A percentile compares a stretch with the other conserved stretches of the same genome.
These are phyloP conservation scores for Carcina quercana DNA, from an alignment of 2,888 invertebrate genomes.

Conservation along the genomic window DNA sequence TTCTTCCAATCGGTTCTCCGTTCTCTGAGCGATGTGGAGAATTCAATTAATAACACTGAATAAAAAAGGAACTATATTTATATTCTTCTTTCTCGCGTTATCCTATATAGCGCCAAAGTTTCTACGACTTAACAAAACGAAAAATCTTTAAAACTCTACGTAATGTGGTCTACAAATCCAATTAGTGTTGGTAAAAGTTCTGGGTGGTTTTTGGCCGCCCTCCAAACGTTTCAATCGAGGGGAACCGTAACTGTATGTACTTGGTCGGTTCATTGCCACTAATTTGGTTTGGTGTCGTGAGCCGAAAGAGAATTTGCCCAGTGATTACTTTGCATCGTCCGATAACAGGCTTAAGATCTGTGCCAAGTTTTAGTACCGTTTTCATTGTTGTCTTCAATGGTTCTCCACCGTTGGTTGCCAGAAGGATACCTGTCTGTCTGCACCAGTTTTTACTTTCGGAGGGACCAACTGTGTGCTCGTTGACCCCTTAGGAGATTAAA, in stretches of 20 bases:
- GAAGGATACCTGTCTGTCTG: too few relatives aligned
- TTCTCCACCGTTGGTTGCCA: too few relatives aligned
- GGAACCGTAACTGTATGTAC: conserved; percentile 32
- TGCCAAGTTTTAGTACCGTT: conserved; percentile 3
- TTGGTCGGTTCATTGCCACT: conserved; percentile 34
- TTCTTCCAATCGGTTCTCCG: too few relatives aligned
- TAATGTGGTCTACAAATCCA: conserved; percentile 48
- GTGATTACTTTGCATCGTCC: conserved; percentile 30
- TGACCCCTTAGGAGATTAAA: too few relatives aligned
- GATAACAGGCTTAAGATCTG: background rate
- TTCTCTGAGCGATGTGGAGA: too few relatives aligned
- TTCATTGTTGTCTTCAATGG: too few relatives aligned
- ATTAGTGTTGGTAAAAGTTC: conserved; percentile 58
- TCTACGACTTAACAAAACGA: conserved; percentile 2
- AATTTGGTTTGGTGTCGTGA: conserved; percentile 40
- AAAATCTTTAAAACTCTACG: conserved; percentile 25
- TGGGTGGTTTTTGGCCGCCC: conserved; percentile 48
- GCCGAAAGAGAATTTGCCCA: conserved; percentile 33
- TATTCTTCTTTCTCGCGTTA: too few relatives aligned
- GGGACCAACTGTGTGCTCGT: too few relatives aligned
- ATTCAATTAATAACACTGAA: too few relatives aligned
- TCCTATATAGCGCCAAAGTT: too few relatives aligned
- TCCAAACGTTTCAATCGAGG: conserved; percentile 56
- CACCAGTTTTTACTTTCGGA: too few relatives aligned
- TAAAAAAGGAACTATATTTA: too few relatives aligned